Evolutionary conservation across 2,888 invertebrate genomes (phyloP).

Genomic region (Polydrusus pterygomalis): DNA sequence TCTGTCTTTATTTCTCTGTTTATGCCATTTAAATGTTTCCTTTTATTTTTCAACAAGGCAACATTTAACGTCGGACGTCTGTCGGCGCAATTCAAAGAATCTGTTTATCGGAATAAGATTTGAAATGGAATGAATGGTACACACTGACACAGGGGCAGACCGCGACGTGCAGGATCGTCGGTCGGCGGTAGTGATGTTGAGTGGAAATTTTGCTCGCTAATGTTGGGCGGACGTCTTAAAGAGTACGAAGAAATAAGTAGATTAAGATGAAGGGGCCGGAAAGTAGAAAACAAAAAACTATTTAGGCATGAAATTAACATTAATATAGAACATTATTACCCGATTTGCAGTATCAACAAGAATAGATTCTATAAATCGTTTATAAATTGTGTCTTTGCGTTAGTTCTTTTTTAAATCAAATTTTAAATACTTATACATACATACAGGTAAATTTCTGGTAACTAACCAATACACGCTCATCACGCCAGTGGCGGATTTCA

Average conservation of each 20-base stretch:
- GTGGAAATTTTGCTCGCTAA: conserved; percentile 6
- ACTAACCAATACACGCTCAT: no score
- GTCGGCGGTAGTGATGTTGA: not conserved
- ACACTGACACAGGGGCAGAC: conserved; percentile 33
- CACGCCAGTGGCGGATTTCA: no score
- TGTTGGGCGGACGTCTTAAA: not conserved
- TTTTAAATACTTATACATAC: no score
- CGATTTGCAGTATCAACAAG: no score
- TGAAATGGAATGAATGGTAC: conserved; percentile 36
- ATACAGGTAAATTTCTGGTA: no score
- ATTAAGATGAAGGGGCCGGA: not conserved
- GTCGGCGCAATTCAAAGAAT: conserved; percentile 35
- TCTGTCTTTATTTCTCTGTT: conserved; percentile 23
- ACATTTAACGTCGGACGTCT: conserved; percentile 18
- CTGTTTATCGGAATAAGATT: conserved; percentile 28
- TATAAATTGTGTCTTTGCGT: no score
- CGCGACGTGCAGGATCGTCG: not conserved
- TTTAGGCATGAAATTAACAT: no score
- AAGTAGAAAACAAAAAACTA: no score
- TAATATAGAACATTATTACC: no score
- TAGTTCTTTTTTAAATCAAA: no score
- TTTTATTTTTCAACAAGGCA: conserved; percentile 30
- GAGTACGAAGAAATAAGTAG: conserved; percentile 1
- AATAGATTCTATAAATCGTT: no score
- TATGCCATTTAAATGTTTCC: conserved; percentile 26